Conservation (phyloP, 1,140 invertebrate genomes). For the Sminthurides bifidus region DNA sequence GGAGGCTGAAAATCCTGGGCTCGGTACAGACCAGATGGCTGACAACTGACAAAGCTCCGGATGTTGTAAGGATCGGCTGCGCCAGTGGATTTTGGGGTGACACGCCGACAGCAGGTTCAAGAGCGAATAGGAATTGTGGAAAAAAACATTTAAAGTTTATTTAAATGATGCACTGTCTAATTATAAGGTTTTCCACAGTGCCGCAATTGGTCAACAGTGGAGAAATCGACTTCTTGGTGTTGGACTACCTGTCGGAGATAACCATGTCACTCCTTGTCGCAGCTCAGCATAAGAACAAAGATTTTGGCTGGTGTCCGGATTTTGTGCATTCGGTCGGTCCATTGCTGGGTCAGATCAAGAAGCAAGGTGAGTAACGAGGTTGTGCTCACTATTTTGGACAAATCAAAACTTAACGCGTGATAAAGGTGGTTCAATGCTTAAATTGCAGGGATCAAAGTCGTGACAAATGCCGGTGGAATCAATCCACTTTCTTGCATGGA, state of each 20-base stretch:
- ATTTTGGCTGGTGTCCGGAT: constrained; percentile 44
- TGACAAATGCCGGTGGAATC: constrained; percentile 46
- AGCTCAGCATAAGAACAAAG: constrained; percentile 37
- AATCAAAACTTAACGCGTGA: constrained; percentile 1
- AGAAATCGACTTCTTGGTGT: constrained; percentile 42
- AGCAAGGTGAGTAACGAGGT: constrained; percentile 36
- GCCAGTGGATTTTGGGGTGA: constrained; percentile 47
- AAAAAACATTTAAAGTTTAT: neutral
- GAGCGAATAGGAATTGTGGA: neutral
- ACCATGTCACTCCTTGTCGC: constrained; percentile 46
- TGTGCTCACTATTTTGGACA: neutral
- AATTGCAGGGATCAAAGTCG: constrained; percentile 39
- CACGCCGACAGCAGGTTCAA: constrained; percentile 39
- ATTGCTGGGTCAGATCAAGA: constrained; percentile 41
- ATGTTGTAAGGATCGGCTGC: constrained; percentile 41
- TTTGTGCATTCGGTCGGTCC: constrained; percentile 42
- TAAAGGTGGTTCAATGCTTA: neutral
- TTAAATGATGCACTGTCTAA: neutral
- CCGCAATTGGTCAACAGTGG: constrained; percentile 41
- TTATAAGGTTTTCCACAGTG: constrained; percentile 32
- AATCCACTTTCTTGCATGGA: constrained; percentile 42
- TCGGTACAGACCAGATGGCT: no score
- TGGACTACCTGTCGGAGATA: constrained; percentile 46
- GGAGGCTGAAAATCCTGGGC: no score
- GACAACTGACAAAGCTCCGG: neutral